These are phyloP conservation scores for Heteronetta atricapilla DNA, from an alignment of 2,113 vertebrate genomes.

Conservation along the genomic window DNA sequence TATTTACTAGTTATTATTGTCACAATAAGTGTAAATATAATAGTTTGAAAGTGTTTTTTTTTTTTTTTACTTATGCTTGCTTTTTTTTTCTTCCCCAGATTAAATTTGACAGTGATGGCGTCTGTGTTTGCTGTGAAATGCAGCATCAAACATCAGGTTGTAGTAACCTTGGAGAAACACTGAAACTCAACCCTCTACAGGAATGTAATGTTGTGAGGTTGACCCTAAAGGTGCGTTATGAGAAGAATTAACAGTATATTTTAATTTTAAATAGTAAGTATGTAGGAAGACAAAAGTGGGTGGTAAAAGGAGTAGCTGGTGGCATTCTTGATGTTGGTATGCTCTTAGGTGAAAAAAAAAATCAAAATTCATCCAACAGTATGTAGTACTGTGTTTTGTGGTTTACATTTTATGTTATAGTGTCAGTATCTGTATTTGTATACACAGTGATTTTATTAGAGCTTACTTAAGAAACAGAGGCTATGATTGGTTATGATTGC, in stretches of 20 bases:
- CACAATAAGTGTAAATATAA: not conserved
- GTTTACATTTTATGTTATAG: not conserved
- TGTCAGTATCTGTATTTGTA: not conserved
- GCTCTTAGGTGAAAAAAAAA: not conserved
- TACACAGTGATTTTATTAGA: not conserved
- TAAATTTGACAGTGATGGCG: conserved; percentile 93
- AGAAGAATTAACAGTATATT: not conserved
- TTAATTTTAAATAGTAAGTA: not conserved
- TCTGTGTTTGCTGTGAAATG: conserved; percentile 96
- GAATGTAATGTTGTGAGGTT: conserved; percentile 91
- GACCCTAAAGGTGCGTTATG: conserved; percentile 86
- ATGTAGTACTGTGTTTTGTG: not conserved
- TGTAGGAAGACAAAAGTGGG: not conserved
- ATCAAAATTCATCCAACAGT: not conserved
- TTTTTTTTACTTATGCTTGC: not conserved
- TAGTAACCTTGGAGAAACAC: conserved; percentile 93
- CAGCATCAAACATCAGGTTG: conserved; percentile 93
- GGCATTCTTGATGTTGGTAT: not conserved
- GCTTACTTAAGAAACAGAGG: not conserved
- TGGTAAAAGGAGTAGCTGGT: not conserved
- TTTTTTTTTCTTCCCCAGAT: conserved; percentile 73
- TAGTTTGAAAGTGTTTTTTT: not conserved
- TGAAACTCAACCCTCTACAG: conserved; percentile 93
- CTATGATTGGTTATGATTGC: not conserved
- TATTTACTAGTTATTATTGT: not conserved